phyloP scores from a whole-genome alignment of 2,113 vertebrate genomes.

The Shinisaurus crocodilurus region DNA sequence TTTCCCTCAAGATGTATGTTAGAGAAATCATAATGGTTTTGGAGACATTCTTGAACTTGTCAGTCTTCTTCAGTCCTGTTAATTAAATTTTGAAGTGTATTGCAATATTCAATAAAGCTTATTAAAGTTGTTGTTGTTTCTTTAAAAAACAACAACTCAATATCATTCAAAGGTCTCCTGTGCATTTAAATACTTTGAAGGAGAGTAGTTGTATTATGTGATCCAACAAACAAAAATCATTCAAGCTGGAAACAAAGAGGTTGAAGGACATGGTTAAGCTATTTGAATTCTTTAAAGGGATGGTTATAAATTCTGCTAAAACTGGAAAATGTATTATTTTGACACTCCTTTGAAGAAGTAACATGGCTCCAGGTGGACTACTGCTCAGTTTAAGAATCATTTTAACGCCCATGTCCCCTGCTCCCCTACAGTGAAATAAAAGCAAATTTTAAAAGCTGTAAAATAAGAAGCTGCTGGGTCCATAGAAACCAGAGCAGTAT shows the following conservation, averaged over 20 bases:
- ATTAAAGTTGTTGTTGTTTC: neutral
- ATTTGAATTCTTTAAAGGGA: slow-evolving; percentile 13
- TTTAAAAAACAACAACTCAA: neutral
- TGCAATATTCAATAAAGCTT: neutral
- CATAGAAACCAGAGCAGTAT: neutral
- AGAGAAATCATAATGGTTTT: neutral
- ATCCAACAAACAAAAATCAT: neutral
- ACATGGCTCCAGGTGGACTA: slow-evolving; percentile 18
- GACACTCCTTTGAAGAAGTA: neutral
- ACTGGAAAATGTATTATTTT: slow-evolving; percentile 6
- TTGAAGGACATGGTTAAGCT: neutral
- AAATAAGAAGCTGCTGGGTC: neutral
- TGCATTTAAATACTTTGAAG: neutral
- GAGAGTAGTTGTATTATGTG: neutral
- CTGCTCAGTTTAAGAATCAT: slow-evolving; percentile 25
- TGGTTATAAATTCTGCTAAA: neutral
- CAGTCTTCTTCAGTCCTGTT: neutral
- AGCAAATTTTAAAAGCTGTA: slow-evolving; percentile 27
- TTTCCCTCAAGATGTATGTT: neutral
- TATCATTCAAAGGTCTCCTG: neutral
- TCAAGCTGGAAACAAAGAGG: neutral
- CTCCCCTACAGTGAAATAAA: neutral
- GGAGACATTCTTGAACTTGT: neutral
- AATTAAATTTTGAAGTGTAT: neutral
- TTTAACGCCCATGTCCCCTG: slow-evolving; percentile 28